phyloP scores from a whole-genome alignment of 1,140 invertebrate species.

The Apocrypta bakeri region DNA sequence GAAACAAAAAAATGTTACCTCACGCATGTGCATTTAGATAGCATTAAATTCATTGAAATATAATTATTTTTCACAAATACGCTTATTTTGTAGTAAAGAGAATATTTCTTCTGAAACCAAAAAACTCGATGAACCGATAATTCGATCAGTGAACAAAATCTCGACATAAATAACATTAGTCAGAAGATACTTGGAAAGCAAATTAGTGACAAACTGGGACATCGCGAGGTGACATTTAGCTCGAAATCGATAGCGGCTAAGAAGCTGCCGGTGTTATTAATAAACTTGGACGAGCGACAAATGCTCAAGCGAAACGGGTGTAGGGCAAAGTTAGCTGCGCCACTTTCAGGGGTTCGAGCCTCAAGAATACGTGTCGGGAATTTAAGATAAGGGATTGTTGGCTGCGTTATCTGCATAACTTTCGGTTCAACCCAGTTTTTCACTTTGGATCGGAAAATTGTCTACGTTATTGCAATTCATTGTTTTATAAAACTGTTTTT shows the following conservation, averaged over 20 bases:
- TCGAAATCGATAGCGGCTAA: slow-evolving; percentile 18
- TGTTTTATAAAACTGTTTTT: no score
- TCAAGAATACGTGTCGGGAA: slow-evolving; percentile 6
- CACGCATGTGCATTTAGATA: no score
- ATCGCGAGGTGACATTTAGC: neutral
- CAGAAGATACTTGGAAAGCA: neutral
- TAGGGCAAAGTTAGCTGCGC: neutral
- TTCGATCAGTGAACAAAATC: no score
- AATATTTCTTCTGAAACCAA: no score
- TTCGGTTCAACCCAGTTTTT: neutral
- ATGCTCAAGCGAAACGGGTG: neutral
- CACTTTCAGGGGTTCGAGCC: neutral
- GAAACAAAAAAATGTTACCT: no score
- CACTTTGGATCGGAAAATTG: no score
- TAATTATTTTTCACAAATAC: no score
- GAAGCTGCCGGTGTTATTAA: slow-evolving; percentile 28
- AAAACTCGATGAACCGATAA: no score
- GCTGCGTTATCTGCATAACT: neutral
- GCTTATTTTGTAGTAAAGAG: no score
- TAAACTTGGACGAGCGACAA: slow-evolving; percentile 29
- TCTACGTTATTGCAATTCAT: no score
- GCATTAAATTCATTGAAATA: no score
- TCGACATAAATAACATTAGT: neutral
- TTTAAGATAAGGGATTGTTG: neutral
- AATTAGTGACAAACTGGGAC: neutral